phyloP scores from a whole-genome alignment of 2,113 vertebrate species.

The Mus spicilegus region DNA sequence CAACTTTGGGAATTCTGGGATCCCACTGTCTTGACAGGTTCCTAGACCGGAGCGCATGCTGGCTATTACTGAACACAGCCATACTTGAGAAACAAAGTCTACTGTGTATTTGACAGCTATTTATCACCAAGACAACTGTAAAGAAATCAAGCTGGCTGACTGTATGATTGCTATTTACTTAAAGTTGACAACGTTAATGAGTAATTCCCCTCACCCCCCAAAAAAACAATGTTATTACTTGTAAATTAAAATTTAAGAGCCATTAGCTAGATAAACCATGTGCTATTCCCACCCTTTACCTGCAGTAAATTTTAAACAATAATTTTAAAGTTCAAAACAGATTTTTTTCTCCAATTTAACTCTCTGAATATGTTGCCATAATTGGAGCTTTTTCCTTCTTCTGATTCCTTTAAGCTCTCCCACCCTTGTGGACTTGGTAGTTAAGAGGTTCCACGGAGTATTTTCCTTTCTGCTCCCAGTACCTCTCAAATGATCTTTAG shows the following conservation, averaged over 20 bases:
- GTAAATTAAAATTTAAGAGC: conserved; percentile 62
- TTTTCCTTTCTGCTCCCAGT: not conserved
- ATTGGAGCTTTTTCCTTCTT: conserved; percentile 29
- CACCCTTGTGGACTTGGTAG: conserved; percentile 31
- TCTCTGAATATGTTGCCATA: conserved; percentile 52
- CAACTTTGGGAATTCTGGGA: conserved; percentile 34
- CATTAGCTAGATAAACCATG: conserved; percentile 18
- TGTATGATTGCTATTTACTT: conserved; percentile 37
- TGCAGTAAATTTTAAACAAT: conserved; percentile 46
- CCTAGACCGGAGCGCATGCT: conserved; percentile 13
- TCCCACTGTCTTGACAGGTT: conserved; percentile 57
- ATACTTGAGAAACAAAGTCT: conserved; percentile 50
- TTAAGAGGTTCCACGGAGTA: not conserved
- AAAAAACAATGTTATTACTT: conserved; percentile 41
- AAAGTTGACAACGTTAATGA: conserved; percentile 56
- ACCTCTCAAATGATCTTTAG: conserved; percentile 19
- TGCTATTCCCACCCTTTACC: conserved; percentile 27
- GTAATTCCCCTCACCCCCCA: not conserved
- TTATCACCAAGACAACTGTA: conserved; percentile 62
- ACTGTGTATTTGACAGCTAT: conserved; percentile 52
- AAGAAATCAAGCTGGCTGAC: conserved; percentile 60
- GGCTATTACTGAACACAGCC: conserved; percentile 66
- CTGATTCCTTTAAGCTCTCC: conserved; percentile 56
- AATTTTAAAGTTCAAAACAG: conserved; percentile 50
- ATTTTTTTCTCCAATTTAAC: conserved; percentile 42